Evolutionary conservation across 2,888 invertebrate species (phyloP).

Genomic region (Apomyelois bistriatella): DNA sequence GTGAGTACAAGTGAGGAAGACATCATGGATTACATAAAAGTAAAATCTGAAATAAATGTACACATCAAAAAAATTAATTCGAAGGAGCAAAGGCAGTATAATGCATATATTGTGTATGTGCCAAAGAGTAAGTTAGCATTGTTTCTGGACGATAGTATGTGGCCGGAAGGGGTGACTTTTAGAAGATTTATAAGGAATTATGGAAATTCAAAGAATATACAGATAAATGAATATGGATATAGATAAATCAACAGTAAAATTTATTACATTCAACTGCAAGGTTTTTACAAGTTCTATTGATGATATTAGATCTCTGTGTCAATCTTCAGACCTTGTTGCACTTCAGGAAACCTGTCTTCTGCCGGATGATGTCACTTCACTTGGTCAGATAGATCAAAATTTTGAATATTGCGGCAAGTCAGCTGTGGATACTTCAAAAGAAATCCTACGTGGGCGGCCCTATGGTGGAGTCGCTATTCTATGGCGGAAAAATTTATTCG

Average conservation of each 20-base stretch:
- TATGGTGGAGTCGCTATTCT: neutral
- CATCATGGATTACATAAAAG: slow-evolving; percentile 13
- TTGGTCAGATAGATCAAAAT: neutral
- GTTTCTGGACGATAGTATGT: slow-evolving; percentile 16
- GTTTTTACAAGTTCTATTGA: neutral
- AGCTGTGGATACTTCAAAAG: neutral
- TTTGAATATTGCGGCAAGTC: neutral
- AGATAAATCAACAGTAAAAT: slow-evolving; percentile 20
- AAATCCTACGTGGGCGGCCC: neutral
- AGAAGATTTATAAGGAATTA: slow-evolving; percentile 11
- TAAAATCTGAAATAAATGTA: slow-evolving; percentile 13
- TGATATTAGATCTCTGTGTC: neutral
- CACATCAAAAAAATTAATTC: slow-evolving; percentile 12
- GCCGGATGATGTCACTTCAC: neutral
- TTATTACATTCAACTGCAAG: slow-evolving; percentile 1
- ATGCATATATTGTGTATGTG: slow-evolving; percentile 16
- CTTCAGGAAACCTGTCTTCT: neutral
- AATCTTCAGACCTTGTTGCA: neutral
- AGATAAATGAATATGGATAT: slow-evolving; percentile 9
- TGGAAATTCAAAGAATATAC: neutral
- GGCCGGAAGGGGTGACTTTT: slow-evolving; percentile 17
- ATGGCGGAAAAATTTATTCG: neutral
- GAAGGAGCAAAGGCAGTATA: slow-evolving; percentile 13
- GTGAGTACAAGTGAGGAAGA: slow-evolving; percentile 4
- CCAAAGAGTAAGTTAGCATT: slow-evolving; percentile 14